phyloP scores from a whole-genome alignment of 2,888 invertebrate genomes.

The Choreutis nemorana region DNA sequence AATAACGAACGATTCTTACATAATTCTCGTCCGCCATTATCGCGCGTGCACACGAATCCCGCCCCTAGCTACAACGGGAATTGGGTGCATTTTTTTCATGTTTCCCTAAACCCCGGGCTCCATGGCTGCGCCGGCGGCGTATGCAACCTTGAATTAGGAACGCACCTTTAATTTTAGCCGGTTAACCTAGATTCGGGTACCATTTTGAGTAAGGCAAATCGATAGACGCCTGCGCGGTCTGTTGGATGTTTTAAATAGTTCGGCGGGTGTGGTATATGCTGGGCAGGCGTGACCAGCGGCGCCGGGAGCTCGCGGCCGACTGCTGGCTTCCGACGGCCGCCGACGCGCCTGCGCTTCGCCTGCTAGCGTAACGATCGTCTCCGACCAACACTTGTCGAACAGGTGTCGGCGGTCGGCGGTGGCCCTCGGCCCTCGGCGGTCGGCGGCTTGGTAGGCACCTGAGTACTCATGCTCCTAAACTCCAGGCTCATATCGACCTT shows the following conservation, averaged over 20 bases:
- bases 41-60: constrained; percentile 35
- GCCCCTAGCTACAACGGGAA: constrained; percentile 35
- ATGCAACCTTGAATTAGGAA: constrained; percentile 59
- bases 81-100: constrained; percentile 36
- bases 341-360: constrained; percentile 15
- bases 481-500: too few relatives aligned
- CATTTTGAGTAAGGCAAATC: constrained; percentile 47
- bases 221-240: constrained; percentile 56
- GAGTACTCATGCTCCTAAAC: too few relatives aligned
- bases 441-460: neutral
- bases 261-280: constrained; percentile 29
- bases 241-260: constrained; percentile 35
- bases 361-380: constrained; percentile 17
- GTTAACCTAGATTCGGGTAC: constrained; percentile 61
- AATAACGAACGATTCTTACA: constrained; percentile 55
- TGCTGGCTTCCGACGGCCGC: constrained; percentile 21
- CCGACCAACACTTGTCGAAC: neutral
- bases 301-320: constrained; percentile 31
- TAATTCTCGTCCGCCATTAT: constrained; percentile 53
- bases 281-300: constrained; percentile 24
- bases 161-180: constrained; percentile 66
- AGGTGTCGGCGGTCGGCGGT: constrained; percentile 8
- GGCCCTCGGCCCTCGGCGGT: constrained; percentile 10
- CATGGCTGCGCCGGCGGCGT: constrained; percentile 51
- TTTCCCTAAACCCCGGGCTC: constrained; percentile 52